These are phyloP conservation scores for Mormyrops attenuatus DNA, from an alignment of 2,797 vertebrate species.

Conservation along the genomic window DNA sequence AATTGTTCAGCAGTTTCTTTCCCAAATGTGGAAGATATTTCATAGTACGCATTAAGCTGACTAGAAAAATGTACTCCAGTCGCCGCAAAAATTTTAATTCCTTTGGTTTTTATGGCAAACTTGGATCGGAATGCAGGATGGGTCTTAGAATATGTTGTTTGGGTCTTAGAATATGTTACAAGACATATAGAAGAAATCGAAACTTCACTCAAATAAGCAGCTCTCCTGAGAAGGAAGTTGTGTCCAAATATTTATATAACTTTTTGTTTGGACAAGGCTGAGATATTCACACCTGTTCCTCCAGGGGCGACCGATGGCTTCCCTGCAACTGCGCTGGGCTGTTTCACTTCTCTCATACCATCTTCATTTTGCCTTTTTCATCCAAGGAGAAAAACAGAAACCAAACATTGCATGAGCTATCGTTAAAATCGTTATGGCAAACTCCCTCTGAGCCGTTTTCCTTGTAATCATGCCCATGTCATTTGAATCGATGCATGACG, in stretches of 20 bases:
- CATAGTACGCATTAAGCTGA: neutral
- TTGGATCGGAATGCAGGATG: neutral
- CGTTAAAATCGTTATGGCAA: neutral
- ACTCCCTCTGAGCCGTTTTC: neutral
- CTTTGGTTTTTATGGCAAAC: neutral
- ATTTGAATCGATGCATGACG: neutral
- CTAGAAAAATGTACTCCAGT: neutral
- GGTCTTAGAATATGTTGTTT: neutral
- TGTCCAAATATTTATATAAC: constrained; percentile 4
- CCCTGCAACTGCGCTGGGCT: neutral
- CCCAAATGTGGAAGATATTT: neutral
- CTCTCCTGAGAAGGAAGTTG: neutral
- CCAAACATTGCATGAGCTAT: neutral
- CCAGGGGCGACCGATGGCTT: neutral
- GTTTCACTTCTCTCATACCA: neutral
- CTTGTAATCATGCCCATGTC: neutral
- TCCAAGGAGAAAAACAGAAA: neutral
- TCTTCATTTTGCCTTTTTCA: neutral
- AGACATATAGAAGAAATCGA: neutral
- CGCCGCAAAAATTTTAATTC: neutral
- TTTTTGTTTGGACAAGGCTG: constrained; percentile 15
- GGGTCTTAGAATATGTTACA: neutral
- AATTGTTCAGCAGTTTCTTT: neutral
- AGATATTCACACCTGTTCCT: constrained; percentile 1
- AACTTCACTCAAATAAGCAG: neutral